Evolutionary conservation across 2,888 invertebrate genomes (phyloP), one percentile per base, ranked within the genome.

Genomic region (Trichogramma dendrolimi): DNA sequence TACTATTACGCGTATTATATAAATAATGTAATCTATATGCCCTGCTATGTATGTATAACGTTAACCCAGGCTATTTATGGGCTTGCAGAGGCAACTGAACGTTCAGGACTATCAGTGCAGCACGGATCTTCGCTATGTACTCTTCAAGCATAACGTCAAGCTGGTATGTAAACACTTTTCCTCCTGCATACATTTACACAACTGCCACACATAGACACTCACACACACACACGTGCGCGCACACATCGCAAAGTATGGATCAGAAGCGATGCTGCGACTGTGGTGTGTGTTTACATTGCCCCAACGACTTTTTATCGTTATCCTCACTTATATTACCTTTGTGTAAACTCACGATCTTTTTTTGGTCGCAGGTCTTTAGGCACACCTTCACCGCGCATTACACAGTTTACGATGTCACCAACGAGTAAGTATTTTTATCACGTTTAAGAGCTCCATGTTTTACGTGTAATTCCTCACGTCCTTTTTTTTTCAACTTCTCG

Each of bases 341-440:
- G 50, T 46, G 40, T 57, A 43, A 11, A 47, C 40, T 4, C 27
- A 11, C 39, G 38, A 7, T 27, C 14, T 53, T 61, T 70, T 62
- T 67, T 71, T 71, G 74, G 76, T 86, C 84, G 51, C 84, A 92
- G 92, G 89, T 91, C 80, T 92, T 89, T 82, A 86, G 89, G 80
- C 86, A 90, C 83, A 91, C 92, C 69, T 91, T 88, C 83, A 91
- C 91, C 74, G 92, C 93, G 73, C 89, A 90, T 81, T 93, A 92
- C 83, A 92, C 92, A 72, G 89, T 93, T 80, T 93, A 92, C 83
- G 92, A 93, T 84, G 92, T 93, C 81, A 88, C 87, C 77, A 93
- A 92, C 82, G 92, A 92, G 91, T 91, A 80, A 88, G 90, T 88
- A 78, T 67, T 71, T 43, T 38, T 39, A 5, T 48, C 8, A 27